Base-by-base conservation (phyloP, 2,888 invertebrate genomes). In the Diadromus collaris region DNA sequence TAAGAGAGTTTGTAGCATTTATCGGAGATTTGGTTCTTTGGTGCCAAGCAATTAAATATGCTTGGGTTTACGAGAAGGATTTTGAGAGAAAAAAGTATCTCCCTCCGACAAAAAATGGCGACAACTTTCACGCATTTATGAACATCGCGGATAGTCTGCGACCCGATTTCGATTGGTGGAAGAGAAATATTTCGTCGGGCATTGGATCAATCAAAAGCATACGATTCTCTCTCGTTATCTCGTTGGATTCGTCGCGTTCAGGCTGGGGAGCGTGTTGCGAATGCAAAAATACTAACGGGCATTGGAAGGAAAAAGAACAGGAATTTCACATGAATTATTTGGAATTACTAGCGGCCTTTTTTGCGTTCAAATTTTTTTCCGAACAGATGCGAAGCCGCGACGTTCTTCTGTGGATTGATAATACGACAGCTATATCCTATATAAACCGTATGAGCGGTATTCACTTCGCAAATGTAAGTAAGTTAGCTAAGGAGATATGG, bases 321-420 rank as follows among this genome's bases (percentile, higher is more conserved):
- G 21, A n/a, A 29, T 54, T 71, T 27, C 71, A 72, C 38, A 72
- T 74, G 13, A 67, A 74, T 24, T 34, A 34, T 13, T 44, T 67
- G n/a, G 51, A 51, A 69, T 54, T 69, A 16, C 16, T 69, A 21
- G 71, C 54, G 32, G 73, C 64, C 16, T 70, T 76, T 24, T 41
- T 73, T n/a, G 74, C 78, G 1, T 48, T 80, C 24, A 80, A 78
- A 48, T 81, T 75, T 48, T 79, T 82, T 34, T 76, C 80, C 56
- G 41, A 32, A 21, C 56, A 74, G 3, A 46, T 34, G 10, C 46
- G 38, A 13, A 46, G 77, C 72, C 78, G 79, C 32, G 76, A 81
- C 34, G 73, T 81, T 7, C 34, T 79, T 16, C 21, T 81, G 51
- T 24, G 77, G 41, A 76, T 82, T 24, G 82, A 81, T 38, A 81